Evolutionary conservation across 2,888 invertebrate genomes (phyloP).

Genomic region (Dexiosoma caninum): DNA sequence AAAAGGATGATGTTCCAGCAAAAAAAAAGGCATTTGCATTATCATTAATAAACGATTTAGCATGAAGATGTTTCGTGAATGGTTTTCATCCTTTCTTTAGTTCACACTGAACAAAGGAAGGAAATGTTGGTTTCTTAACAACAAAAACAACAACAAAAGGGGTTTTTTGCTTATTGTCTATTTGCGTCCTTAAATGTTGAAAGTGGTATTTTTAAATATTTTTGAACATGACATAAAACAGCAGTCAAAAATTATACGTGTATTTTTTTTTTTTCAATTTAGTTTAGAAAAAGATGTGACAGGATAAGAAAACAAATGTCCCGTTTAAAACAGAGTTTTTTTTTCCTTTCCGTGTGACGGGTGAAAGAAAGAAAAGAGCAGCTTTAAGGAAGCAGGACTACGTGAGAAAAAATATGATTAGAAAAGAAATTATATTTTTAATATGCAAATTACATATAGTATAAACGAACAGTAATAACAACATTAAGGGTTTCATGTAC

Average conservation of each 20-base stretch:
- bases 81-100: slow-evolving; percentile 36
- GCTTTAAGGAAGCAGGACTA: not conserved
- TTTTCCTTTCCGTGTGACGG: not conserved
- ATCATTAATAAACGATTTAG: slow-evolving; percentile 52
- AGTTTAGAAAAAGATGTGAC: slow-evolving; percentile 40
- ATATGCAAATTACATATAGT: slow-evolving; percentile 46
- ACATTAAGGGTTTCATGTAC: not conserved
- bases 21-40: slow-evolving; percentile 61
- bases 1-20: slow-evolving; percentile 20
- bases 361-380: slow-evolving; percentile 52
- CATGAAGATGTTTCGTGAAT: slow-evolving; percentile 45
- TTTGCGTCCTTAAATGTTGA: slow-evolving; percentile 16
- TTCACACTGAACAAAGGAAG: slow-evolving; percentile 30
- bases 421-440: slow-evolving; percentile 27
- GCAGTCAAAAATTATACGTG: slow-evolving; percentile 21
- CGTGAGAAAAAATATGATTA: slow-evolving; percentile 40
- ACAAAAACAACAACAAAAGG: slow-evolving; percentile 24
- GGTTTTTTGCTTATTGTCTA: slow-evolving; percentile 21
- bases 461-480: not conserved
- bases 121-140: slow-evolving; percentile 35
- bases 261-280: not conserved
- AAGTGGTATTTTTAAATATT: slow-evolving; percentile 27
- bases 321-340: slow-evolving; percentile 34
- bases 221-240: slow-evolving; percentile 46
- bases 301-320: slow-evolving; percentile 59